A percentile compares a stretch with the other conserved stretches of the same genome.
Evolutionary conservation across 2,888 invertebrate species (phyloP).

Genomic region (Malacosoma neustria): DNA sequence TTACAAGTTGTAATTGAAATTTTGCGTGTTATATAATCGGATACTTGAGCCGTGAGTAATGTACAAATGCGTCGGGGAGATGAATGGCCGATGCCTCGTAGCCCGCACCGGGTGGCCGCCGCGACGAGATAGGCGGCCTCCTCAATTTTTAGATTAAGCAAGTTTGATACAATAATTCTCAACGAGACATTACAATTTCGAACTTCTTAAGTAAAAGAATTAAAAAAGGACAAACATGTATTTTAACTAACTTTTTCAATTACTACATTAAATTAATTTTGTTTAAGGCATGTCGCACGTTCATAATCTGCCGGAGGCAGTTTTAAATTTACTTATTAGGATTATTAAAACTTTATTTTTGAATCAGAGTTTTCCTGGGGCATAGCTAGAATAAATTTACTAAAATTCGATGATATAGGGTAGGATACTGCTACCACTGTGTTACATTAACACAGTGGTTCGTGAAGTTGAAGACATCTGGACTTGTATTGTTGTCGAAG

Average conservation of each 20-base stretch:
- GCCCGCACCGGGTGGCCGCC: slow-evolving; percentile 40
- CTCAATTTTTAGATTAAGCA: slow-evolving; percentile 52
- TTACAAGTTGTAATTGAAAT: slow-evolving; percentile 77
- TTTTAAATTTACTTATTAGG: no score
- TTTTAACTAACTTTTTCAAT: slow-evolving; percentile 12
- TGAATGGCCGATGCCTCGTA: slow-evolving; percentile 52
- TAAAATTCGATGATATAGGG: no score
- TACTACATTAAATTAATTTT: slow-evolving; percentile 8
- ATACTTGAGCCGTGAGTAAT: slow-evolving; percentile 75
- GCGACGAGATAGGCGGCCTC: slow-evolving; percentile 47
- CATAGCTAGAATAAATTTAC: no score
- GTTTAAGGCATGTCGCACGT: no score
- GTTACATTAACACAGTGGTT: no score
- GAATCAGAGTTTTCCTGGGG: no score
- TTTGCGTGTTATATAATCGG: slow-evolving; percentile 77
- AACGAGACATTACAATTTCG: slow-evolving; percentile 33
- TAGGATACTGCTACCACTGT: no score
- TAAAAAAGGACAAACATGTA: slow-evolving; percentile 13
- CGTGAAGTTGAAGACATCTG: no score
- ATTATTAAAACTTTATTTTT: no score
- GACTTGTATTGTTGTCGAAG: no score
- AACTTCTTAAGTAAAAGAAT: slow-evolving; percentile 23
- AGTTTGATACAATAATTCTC: slow-evolving; percentile 50
- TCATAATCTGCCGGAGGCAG: no score
- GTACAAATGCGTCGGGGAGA: slow-evolving; percentile 71